Conservation (phyloP, 2,797 vertebrate species). For the Mycteria americana region DNA sequence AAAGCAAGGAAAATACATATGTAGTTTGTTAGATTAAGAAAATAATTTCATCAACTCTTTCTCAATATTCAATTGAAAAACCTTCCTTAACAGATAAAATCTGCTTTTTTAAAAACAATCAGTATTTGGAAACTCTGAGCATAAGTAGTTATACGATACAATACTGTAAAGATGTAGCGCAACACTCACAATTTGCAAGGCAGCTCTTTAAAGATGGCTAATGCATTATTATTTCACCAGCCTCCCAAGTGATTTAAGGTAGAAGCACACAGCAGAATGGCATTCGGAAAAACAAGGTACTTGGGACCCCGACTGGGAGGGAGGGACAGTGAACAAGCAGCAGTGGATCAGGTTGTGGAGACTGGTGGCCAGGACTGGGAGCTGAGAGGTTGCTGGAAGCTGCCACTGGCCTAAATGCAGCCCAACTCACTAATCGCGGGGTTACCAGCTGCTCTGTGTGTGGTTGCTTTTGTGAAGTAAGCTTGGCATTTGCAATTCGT, state of each 20-base stretch:
- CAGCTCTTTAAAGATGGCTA: slow-evolving; percentile 1
- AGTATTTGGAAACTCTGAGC: slow-evolving; percentile 30
- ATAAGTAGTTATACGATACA: neutral
- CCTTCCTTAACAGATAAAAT: slow-evolving; percentile 51
- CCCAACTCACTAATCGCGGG: neutral
- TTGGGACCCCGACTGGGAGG: neutral
- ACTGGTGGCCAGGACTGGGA: neutral
- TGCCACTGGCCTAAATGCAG: neutral
- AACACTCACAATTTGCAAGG: neutral
- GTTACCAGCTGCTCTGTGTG: neutral
- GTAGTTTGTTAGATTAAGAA: slow-evolving; percentile 46
- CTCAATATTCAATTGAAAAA: neutral
- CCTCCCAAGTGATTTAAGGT: neutral
- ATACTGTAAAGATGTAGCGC: neutral
- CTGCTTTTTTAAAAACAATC: slow-evolving; percentile 58
- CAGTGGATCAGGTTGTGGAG: neutral
- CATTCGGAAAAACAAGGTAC: neutral
- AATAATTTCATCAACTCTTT: neutral
- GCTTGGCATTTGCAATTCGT: neutral
- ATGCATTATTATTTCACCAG: neutral
- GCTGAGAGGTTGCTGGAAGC: neutral
- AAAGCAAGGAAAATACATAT: slow-evolving; percentile 13
- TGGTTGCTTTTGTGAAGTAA: neutral
- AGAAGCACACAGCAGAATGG: neutral
- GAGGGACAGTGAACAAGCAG: neutral